phyloP scores from a whole-genome alignment of 2,888 invertebrate genomes.

The Tipula vernalis region DNA sequence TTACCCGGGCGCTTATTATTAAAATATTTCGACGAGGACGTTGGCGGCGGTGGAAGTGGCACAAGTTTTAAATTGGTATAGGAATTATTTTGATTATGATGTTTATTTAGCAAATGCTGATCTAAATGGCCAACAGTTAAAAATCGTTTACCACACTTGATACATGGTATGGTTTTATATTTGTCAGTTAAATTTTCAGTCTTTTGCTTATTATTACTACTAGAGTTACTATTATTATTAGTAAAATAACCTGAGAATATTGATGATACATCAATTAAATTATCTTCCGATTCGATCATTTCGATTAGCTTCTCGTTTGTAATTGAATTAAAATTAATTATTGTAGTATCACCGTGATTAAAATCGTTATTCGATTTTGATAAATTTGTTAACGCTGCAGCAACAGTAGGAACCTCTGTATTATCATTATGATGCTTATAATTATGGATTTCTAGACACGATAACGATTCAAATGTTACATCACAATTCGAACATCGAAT shows the following conservation, averaged over 20 bases:
- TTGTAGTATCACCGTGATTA: background rate
- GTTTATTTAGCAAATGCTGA: conserved; percentile 13
- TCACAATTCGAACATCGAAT: conserved; percentile 11
- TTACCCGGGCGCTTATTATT: background rate
- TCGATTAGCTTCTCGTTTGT: background rate
- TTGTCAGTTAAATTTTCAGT: conserved; percentile 9
- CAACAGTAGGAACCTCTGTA: background rate
- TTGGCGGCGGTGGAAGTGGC: background rate
- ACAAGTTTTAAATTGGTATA: background rate
- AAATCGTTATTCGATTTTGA: background rate
- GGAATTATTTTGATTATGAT: background rate
- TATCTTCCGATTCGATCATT: background rate
- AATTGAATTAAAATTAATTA: background rate
- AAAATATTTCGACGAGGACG: background rate
- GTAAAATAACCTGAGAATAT: background rate
- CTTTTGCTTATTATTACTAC: background rate
- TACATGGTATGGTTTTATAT: conserved; percentile 14
- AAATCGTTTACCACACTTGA: conserved; percentile 15
- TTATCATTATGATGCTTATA: conserved; percentile 9
- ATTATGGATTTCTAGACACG: conserved; percentile 12
- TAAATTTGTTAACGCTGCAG: background rate
- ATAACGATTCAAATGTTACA: conserved; percentile 10
- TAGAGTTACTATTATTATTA: background rate
- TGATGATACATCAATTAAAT: conserved; percentile 1
- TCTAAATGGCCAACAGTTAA: conserved; percentile 15